Base-by-base conservation (phyloP, 2,113 vertebrate genomes). In the Syrrhaptes paradoxus region DNA sequence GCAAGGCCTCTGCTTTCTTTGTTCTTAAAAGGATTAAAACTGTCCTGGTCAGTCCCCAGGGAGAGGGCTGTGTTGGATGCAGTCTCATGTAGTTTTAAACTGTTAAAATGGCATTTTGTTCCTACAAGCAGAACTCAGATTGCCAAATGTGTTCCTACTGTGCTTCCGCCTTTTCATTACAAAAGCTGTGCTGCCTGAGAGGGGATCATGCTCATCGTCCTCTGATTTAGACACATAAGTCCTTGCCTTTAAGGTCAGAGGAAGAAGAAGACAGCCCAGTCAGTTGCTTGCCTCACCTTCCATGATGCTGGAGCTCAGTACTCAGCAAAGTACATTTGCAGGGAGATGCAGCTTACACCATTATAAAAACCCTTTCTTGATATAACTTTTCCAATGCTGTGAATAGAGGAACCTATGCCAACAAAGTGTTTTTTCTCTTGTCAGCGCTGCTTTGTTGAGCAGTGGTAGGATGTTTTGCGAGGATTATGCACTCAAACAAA, bases 11-110 rank as follows among this genome's bases (percentile, higher is more conserved):
- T 24, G 34, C 22, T 79, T 49, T 12, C 92, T 93, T 94, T 95
- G 80, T 92, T 95, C 81, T 94, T 92, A 41, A 71, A 90, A 92
- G 65, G 34, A 43, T 79, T 90, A 34, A 84, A 92, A 51, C 46
- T 52, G 80, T 78, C 57, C 70, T 75, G 91, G 76, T 70, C 73
- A 61, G 59, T 63, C 83, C 65, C 48, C 45, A 36, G 86, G 86
- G 90, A 51, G 51, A 32, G 32, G 41, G 65, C 29, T 78, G 26
- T 71, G 70, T 41, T 93, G 72, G 52, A 71, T 45, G 65, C 46
- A 71, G 20, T 28, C 63, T 86, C 36, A 14, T 9, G 16, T 77
- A 74, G 57, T 80, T 92, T 92, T 18, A 77, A 84, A 88, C 26
- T 55, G 86, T 51, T 89, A 59, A 92, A 95, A 89, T n/a, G 63